Evolutionary conservation across 2,888 invertebrate genomes (phyloP), one percentile per base, ranked within the genome.

Genomic region (Drosophila picticornis): DNA sequence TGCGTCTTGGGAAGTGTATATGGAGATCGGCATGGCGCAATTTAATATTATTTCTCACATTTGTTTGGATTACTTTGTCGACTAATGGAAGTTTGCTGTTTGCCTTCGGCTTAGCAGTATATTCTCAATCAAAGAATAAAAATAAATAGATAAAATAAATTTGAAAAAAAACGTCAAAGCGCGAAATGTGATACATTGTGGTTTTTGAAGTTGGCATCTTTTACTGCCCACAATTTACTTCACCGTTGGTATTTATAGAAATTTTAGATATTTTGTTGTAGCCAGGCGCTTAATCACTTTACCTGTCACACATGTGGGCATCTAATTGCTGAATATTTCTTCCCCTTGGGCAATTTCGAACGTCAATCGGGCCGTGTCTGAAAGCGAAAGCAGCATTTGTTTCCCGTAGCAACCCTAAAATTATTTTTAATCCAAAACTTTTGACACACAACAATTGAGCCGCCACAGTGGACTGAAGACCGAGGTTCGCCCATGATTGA

Each of bases 71-170:
- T 48, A 43, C 25, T 40, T 50, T 34, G 13, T 11, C 22, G 52
- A 56, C 90, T 87, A 90, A 87, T 87, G 90, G 86, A 88, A 74
- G 74, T 85, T 81, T 61, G 74, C 63, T 87, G 86, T 87, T 87
- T 79, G 67, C 65, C 74, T 72, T 72, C 64, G 72, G 84, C 77
- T 84, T 77, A 73, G 90, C 62, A 73, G 63, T 74, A 72, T 74
- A 60, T 68, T 75, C 25, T 40, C 53, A 57, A 61, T 51, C n/a
- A 51, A 43, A 32, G 51, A 9, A 59, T 38, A 56, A 48, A 27
- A 52, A 32, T 19, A 52, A 60, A 50, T 51, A 57, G 48, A 58
- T 62, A 46, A 2, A 43, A 43, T 13, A 46, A 46, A 46, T 25
- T 16, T n/a, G 72, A 57, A 50, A 61, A 69, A 69, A 69, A 61